These are phyloP conservation scores for Peromyscus melanophrys DNA, from an alignment of 2,797 vertebrate genomes.

Conservation along the genomic window DNA sequence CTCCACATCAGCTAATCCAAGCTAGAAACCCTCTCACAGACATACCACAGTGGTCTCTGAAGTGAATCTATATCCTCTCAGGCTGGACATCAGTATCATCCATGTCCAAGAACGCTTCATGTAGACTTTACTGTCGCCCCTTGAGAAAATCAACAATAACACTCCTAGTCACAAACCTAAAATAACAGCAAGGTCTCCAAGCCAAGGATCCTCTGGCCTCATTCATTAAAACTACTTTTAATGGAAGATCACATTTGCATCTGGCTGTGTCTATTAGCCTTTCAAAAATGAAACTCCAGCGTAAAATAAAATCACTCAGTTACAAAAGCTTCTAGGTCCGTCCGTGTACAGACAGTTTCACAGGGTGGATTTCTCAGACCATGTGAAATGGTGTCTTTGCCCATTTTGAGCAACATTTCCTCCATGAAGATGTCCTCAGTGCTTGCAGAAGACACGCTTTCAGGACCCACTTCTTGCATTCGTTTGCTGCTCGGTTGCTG, in stretches of 20 bases:
- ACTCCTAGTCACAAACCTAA: background rate
- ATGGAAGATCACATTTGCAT: background rate
- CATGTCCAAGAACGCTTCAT: background rate
- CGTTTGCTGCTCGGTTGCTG: background rate
- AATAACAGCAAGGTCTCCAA: background rate
- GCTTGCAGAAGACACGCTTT: background rate
- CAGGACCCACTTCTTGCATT: rapidly evolving
- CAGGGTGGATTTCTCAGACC: background rate
- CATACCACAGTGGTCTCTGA: too few species aligned
- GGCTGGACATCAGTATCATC: background rate
- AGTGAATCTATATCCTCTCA: background rate
- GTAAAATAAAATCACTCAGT: background rate
- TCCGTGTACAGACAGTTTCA: background rate
- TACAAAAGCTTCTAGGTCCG: background rate
- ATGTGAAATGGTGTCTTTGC: background rate
- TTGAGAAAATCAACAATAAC: background rate
- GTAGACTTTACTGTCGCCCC: background rate
- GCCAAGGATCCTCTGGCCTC: background rate
- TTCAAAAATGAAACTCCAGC: background rate
- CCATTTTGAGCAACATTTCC: background rate
- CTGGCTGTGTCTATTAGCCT: background rate
- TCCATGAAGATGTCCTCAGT: background rate
- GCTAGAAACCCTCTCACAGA: background rate
- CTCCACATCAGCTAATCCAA: background rate
- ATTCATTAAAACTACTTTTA: background rate